Evolutionary conservation across 2,888 invertebrate species (phyloP), one percentile per base, ranked within the genome.

Genomic region (Lochmaea crataegi): DNA sequence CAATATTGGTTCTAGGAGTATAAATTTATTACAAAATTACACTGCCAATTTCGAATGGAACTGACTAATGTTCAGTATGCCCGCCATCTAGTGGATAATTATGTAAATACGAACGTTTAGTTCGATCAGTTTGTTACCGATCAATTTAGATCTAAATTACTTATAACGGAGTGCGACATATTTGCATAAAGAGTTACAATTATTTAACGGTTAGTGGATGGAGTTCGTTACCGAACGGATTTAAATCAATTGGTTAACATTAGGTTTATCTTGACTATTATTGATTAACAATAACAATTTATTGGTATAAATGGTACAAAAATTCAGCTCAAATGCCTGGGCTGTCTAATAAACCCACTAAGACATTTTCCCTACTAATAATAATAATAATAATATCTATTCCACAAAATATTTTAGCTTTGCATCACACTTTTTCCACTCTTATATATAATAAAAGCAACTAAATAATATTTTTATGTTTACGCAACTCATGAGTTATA

Each of bases 31-130:
- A 53, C 53, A 10, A 18, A 53, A 53, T 53, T 53, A 53, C 53
- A 53, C 16, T 53, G 53, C 10, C 16, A 53, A 53, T 53, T 53
- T 53, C 53, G 53, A 18, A 53, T 18, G 18, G 16, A 18, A 16
- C 53, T 53, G 53, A 53, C 53, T 53, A 53, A 53, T 53, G 53
- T 53, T 53, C 53, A 18, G 16, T 53, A 53, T 18, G n/a, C 18
- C 53, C 53, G 16, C 53, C 53, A 53, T 53, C 53, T 53, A 53
- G 53, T 18, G 53, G 53, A 53, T 53, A 53, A 53, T 53, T 53
- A 53, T 53, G 53, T 53, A 53, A 53, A 53, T 53, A 53, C 53
- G 18, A 51, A 53, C 16, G 53, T 53, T 53, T 53, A 53, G 53
- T 10, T 10, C 16, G 53, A 16, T 53, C 53, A 53, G 53, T 53